A percentile compares a stretch with the other conserved stretches of the same genome.
These are phyloP conservation scores for Agrenia bidenticulata DNA, from an alignment of 2,888 invertebrate species.

Conservation along the genomic window DNA sequence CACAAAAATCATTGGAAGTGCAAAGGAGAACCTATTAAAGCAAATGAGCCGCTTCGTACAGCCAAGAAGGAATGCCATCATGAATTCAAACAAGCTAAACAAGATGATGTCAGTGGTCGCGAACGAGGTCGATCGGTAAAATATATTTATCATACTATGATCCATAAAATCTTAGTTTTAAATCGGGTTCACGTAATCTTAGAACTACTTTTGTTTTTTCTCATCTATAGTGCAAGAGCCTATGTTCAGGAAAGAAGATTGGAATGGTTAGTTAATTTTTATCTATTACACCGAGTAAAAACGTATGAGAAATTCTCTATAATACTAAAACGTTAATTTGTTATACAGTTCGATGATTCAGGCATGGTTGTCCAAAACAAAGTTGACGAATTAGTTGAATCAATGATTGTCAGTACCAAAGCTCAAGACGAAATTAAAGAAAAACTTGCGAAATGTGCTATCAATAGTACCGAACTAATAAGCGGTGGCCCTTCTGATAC, in stretches of 20 bases:
- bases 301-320: neutral
- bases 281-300: neutral
- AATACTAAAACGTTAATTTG: neutral
- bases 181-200: no score
- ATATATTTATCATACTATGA: neutral
- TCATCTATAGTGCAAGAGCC: slow-evolving; percentile 22
- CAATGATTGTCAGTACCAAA: slow-evolving; percentile 16
- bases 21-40: slow-evolving; percentile 18
- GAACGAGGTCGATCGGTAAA: slow-evolving; percentile 18
- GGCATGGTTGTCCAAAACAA: slow-evolving; percentile 23
- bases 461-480: slow-evolving; percentile 14
- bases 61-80: slow-evolving; percentile 16
- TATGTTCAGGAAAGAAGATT: slow-evolving; percentile 22
- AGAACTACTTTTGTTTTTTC: no score
- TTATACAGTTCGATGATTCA: slow-evolving; percentile 15
- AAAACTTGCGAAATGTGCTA: slow-evolving; percentile 12
- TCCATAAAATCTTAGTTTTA: neutral
- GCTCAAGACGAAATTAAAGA: slow-evolving; percentile 16
- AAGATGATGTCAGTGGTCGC: slow-evolving; percentile 13
- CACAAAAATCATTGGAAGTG: slow-evolving; percentile 18
- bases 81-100: slow-evolving; percentile 19
- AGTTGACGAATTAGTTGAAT: slow-evolving; percentile 14
- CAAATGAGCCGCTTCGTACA: slow-evolving; percentile 12
- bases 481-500: slow-evolving; percentile 6
- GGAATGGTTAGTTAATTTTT: slow-evolving; percentile 17